These are phyloP conservation scores for Geotrypetes seraphini DNA, from an alignment of 2,797 vertebrate genomes.

Conservation along the genomic window DNA sequence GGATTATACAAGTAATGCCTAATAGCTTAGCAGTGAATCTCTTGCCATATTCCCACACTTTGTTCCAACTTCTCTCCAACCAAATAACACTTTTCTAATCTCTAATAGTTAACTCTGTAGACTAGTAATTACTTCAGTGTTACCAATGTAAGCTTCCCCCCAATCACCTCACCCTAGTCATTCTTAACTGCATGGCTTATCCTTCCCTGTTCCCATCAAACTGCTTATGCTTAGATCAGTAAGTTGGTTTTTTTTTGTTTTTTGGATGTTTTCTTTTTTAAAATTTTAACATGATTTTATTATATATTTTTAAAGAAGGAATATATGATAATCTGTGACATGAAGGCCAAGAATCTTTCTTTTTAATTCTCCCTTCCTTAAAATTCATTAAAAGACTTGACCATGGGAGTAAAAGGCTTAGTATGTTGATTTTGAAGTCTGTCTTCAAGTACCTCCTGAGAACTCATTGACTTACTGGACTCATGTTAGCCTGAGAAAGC, in stretches of 20 bases:
- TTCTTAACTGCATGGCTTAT: slow-evolving; percentile 58
- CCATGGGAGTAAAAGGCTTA: too few relatives aligned
- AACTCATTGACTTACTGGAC: too few relatives aligned
- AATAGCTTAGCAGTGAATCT: slow-evolving; percentile 46
- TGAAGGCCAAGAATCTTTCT: too few relatives aligned
- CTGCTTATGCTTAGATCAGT: slow-evolving; percentile 31
- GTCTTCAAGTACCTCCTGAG: too few relatives aligned
- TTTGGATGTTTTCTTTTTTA: neutral
- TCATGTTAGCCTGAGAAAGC: too few relatives aligned
- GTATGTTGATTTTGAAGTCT: too few relatives aligned
- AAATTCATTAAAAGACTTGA: too few relatives aligned
- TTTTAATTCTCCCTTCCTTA: too few relatives aligned
- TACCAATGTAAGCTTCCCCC: slow-evolving; percentile 48
- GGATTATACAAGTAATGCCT: slow-evolving; percentile 53
- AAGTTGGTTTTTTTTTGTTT: slow-evolving; percentile 17
- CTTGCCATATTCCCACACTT: slow-evolving; percentile 33
- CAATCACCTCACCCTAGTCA: slow-evolving; percentile 44
- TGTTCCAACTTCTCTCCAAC: slow-evolving; percentile 2
- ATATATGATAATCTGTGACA: too few relatives aligned
- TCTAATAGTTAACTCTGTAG: slow-evolving; percentile 48
- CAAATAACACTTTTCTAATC: slow-evolving; percentile 55
- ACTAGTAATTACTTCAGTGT: slow-evolving; percentile 32
- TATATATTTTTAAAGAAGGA: too few relatives aligned
- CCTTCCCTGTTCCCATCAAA: slow-evolving; percentile 11
- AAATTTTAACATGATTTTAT: too few relatives aligned